These are phyloP conservation scores for Periplaneta americana DNA, from an alignment of 1,140 invertebrate genomes.

Conservation along the genomic window DNA sequence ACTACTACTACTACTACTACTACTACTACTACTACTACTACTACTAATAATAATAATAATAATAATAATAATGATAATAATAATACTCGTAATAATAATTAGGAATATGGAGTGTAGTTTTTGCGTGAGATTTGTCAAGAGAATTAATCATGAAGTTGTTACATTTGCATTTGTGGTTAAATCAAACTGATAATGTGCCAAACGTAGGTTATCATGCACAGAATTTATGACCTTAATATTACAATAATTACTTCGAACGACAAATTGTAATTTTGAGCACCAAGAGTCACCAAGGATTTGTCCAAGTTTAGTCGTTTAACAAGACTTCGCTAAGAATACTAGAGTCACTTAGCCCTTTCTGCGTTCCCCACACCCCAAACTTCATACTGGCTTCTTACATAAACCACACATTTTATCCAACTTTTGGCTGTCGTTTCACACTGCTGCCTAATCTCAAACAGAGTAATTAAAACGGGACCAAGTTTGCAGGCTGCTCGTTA, in stretches of 20 bases:
- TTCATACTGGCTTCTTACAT: not conserved
- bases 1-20: too few relatives aligned
- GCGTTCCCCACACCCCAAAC: not conserved
- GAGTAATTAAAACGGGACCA: not conserved
- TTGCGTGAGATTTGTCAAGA: too few relatives aligned
- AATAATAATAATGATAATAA: too few relatives aligned
- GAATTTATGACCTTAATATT: not conserved
- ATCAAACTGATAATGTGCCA: too few relatives aligned
- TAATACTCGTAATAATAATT: too few relatives aligned
- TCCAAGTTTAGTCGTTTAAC: not conserved
- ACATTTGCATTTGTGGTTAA: too few relatives aligned
- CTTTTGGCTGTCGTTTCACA: not conserved
- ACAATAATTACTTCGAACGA: not conserved
- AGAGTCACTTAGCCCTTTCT: not conserved
- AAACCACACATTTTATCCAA: not conserved
- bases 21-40: too few relatives aligned
- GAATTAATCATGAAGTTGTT: too few relatives aligned
- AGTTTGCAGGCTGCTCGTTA: not conserved
- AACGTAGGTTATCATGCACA: too few relatives aligned
- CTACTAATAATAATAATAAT: too few relatives aligned
- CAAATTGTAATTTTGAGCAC: not conserved
- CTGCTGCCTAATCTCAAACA: not conserved
- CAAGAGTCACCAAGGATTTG: too few relatives aligned
- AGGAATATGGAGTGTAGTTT: too few relatives aligned
- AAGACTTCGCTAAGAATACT: not conserved